These are phyloP conservation scores for Scomberomorus guttatus DNA, from an alignment of 2,797 vertebrate genomes.

Conservation along the genomic window DNA sequence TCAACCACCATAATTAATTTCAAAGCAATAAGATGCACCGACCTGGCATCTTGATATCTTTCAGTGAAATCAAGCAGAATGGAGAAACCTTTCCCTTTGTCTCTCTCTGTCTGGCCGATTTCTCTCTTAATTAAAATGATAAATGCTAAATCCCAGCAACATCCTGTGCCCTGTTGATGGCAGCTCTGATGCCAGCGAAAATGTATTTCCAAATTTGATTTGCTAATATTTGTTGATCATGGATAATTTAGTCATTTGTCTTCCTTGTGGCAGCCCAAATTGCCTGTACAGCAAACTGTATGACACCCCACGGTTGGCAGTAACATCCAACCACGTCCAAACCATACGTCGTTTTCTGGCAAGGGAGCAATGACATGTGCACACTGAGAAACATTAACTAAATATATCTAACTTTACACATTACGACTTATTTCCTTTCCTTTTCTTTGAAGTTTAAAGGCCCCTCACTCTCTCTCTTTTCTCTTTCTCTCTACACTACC, in stretches of 20 bases:
- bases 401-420: constrained; percentile 40
- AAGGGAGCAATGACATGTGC: constrained; percentile 36
- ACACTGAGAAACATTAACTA: constrained; percentile 31
- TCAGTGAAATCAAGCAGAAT: constrained; percentile 40
- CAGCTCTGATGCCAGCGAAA: constrained; percentile 39
- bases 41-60: constrained; percentile 16
- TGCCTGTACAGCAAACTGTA: constrained; percentile 66
- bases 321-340: constrained; percentile 48
- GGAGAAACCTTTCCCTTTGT: constrained; percentile 37
- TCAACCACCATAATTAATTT: constrained; percentile 41
- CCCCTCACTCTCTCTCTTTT: background rate
- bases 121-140: constrained; percentile 69
- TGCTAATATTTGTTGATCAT: constrained; percentile 77
- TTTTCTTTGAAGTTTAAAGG: constrained; percentile 38
- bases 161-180: constrained; percentile 58
- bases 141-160: constrained; percentile 55
- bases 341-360: constrained; percentile 51
- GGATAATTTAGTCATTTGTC: constrained; percentile 78
- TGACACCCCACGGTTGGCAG: constrained; percentile 56
- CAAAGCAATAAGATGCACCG: constrained; percentile 6
- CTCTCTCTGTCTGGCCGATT: constrained; percentile 35
- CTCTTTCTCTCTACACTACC: constrained; percentile 14
- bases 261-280: constrained; percentile 69
- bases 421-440: constrained; percentile 31
- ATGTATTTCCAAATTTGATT: constrained; percentile 73